phyloP scores from a whole-genome alignment of 2,888 invertebrate genomes.

The Drosophila putrida region DNA sequence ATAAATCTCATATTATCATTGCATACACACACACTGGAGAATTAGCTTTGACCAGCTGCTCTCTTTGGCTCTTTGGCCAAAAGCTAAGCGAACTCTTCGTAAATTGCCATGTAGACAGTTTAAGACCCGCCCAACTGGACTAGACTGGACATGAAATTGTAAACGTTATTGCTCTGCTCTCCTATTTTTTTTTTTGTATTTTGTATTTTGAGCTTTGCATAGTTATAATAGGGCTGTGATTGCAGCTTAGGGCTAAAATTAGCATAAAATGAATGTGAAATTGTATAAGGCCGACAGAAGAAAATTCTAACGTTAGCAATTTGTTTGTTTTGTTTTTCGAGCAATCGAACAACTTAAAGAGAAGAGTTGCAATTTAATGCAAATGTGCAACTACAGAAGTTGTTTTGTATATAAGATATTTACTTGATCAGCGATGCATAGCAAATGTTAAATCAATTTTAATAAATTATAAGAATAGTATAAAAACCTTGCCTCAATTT shows the following conservation, averaged over 20 bases:
- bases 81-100: not conserved
- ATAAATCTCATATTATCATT: slow-evolving; percentile 27
- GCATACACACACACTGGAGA: not conserved
- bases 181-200: not conserved
- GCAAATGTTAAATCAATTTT: no score
- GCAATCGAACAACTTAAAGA: not conserved
- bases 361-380: not conserved
- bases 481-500: no score
- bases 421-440: no score
- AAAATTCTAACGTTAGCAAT: not conserved
- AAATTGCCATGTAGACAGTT: slow-evolving; percentile 7
- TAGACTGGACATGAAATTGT: slow-evolving; percentile 1
- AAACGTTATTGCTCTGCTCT: slow-evolving; percentile 1
- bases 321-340: not conserved
- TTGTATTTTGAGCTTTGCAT: slow-evolving; percentile 7
- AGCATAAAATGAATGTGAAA: slow-evolving; percentile 8
- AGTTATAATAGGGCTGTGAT: slow-evolving; percentile 11
- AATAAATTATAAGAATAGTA: no score
- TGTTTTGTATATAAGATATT: no score
- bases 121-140: not conserved
- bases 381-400: not conserved
- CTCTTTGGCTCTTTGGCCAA: not conserved
- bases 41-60: slow-evolving; percentile 3
- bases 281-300: not conserved
- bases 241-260: slow-evolving; percentile 3